A percentile compares a stretch with the other conserved stretches of the same genome.
Conservation (phyloP, 2,797 vertebrate species). For the Eupleurogrammus muticus region DNA sequence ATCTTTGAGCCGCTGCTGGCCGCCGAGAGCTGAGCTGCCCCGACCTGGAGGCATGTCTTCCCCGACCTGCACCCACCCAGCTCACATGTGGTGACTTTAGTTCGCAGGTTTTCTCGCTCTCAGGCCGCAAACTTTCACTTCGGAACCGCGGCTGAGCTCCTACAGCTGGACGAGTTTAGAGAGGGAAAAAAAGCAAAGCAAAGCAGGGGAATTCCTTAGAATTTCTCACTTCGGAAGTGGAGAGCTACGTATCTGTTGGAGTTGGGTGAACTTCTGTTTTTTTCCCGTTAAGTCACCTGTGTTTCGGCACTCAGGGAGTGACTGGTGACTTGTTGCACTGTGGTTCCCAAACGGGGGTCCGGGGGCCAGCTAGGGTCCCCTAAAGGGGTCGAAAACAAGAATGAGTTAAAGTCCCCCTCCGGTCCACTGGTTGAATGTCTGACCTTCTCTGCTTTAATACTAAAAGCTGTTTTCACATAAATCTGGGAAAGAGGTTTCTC, state of each 20-base stretch:
- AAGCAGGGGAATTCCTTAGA: slow-evolving; percentile 63
- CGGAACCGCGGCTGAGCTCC: slow-evolving; percentile 25
- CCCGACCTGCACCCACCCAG: not conserved
- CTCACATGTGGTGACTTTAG: not conserved
- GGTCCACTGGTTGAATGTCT: too few species aligned
- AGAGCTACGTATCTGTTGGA: not conserved
- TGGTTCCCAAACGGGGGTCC: slow-evolving; percentile 4
- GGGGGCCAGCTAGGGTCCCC: slow-evolving; percentile 14
- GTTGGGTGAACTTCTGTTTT: slow-evolving; percentile 13
- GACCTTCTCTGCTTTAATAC: too few species aligned
- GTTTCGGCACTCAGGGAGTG: slow-evolving; percentile 37
- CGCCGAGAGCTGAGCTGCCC: slow-evolving; percentile 18
- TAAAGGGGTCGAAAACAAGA: not conserved
- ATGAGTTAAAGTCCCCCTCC: too few species aligned
- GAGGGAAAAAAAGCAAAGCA: not conserved
- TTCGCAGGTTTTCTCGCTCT: not conserved
- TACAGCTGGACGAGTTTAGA: slow-evolving; percentile 50
- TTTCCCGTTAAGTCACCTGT: slow-evolving; percentile 31
- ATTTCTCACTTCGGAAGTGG: slow-evolving; percentile 26
- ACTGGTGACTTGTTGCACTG: slow-evolving; percentile 26
- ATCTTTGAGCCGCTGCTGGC: slow-evolving; percentile 59
- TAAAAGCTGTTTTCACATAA: too few species aligned
- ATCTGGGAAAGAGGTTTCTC: too few species aligned
- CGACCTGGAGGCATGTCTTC: slow-evolving; percentile 13
- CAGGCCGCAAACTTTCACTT: slow-evolving; percentile 40